Evolutionary conservation across 2,797 vertebrate species (phyloP), one percentile per base, ranked within the genome.

Genomic region (Coccyzus lansbergi): DNA sequence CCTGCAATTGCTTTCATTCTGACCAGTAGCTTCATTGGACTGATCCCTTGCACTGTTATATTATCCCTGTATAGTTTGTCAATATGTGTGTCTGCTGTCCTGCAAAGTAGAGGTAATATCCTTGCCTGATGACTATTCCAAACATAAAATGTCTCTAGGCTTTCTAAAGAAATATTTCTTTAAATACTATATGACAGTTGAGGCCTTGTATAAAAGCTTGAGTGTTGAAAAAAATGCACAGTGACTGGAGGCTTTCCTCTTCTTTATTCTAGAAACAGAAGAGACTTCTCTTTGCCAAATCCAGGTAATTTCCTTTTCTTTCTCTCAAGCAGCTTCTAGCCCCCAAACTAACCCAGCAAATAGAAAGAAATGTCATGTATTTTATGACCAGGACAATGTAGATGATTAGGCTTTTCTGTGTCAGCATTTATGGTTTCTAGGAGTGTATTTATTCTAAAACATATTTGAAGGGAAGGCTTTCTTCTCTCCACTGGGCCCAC

Each of bases 261-360:
- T 92, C 83, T 96, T 96, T 95, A 83, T 92, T 90, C 94, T 53
- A 97, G 96, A 94, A 94, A 90, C 94, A 93, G 95, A 95, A 83
- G 86, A 82, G 13, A 26, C 71, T 72, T 28, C 63, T 79, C 17
- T 65, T 79, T 88, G 76, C 92, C 92, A 92, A 86, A 93, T 92
- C 88, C 94, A 96, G 95, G 97, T 97, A 95, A 97, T 95, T 92
- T 80, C 77, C 83, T 92, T 74, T 88, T 48, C 51, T 69, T 84
- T 88, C 84, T 67, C 85, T 80, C 80, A 67, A 72, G 26, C 69
- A 86, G 26, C 62, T 94, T 70, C 52, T 48, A 55, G 8, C 15
- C 63, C 49, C 49, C 36, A 68, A 52, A 7, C 29, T 59, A 62
- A 64, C 15, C 38, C 6, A 14, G n/a, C n/a, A n/a, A n/a, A n/a